Base-by-base conservation (phyloP, 2,113 vertebrate genomes). In the Calidris pugnax region DNA sequence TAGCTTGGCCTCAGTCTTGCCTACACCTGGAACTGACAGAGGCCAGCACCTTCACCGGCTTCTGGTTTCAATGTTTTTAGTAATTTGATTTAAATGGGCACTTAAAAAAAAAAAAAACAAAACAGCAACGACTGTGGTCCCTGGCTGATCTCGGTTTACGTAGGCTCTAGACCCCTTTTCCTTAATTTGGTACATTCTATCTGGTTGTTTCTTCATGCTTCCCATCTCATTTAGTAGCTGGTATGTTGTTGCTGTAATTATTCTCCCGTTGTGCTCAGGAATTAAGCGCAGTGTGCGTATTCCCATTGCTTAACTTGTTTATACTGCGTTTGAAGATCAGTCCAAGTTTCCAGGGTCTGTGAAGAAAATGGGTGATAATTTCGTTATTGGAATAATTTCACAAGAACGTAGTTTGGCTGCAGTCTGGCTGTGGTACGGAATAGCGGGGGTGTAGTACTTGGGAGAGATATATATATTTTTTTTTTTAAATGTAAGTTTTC, bases 111-210 rank as follows among this genome's bases (percentile, higher is more conserved):
- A 30, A 17, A 14, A 27, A 51, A 28, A 3, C 51, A 4, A 64
- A 17, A 3, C 15, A 1, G 1, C 2, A 4, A 7, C 1, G 14
- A 11, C 57, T 47, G 3, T 30, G 63, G 9, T 37, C 37, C 1
- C 0, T 67, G 76, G 68, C 73, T 87, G 63, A 22, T 37, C 33
- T 10, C 7, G 1, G 33, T 80, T 81, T 23, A 6, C 32, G 12
- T 2, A 47, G 67, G 26, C 41, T 30, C 48, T 85, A 59, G 55
- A 17, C 45, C 4, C 21, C 7, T 83, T 77, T 77, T 69, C 53
- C 41, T 67, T 75, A 41, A 30, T 47, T 90, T 1, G 1, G 12
- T 39, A 8, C 9, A 0, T 71, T 88, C 72, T 74, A 2, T 60
- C 73, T 72, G 51, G 18, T 13, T 77, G n/a, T 84, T 55, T 24